Base-by-base conservation (phyloP, 92 coral and sea anemone species). In the Porites rus region DNA sequence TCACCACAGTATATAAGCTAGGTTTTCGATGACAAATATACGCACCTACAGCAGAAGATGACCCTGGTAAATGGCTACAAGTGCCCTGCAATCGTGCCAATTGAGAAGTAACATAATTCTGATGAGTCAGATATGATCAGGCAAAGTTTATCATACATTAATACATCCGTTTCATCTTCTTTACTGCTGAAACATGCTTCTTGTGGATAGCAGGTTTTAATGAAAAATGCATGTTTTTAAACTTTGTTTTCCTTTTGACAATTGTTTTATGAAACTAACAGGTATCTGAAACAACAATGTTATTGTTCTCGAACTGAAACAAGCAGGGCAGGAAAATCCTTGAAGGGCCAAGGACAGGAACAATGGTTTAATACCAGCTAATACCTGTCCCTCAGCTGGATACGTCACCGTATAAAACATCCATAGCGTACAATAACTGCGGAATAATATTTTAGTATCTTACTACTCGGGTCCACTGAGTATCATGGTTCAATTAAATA, bases 81-180 rank as follows among this genome's bases (percentile, higher is more conserved):
- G 16, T 52, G 21, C 4, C 31, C 66, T 54, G 25, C 10, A 67
- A 50, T 65, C 63, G 51, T 20, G n/a, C 22, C 1, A 69, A 80
- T 24, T 80, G 76, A 80, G 22, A 53, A 80, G 53, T 54, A 8
- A 80, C 69, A 69, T 68, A 80, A 79, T 79, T 79, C 61, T 61
- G 54, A 77, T 18, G 19, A 3, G 70, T 16, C 19, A 50, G 51
- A 19, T 20, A 22, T 19, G 12, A 52, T 25, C 22, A 6, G 8
- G n/a, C 46, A 17, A 13, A 56, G 16, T 10, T 8, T 7, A 76
- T 66, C 13, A 46, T 7, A 25, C 81, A 10, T 38, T 31, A 12
- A 31, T 25, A 21, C 28, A 11, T 1, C n/a, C 18, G 8, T 16
- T 0, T 62, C 21, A 62, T n/a, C 6, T 17, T n/a, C 18, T 62